Conservation (phyloP, 2,888 invertebrate genomes). For the Eristalis tenax region DNA sequence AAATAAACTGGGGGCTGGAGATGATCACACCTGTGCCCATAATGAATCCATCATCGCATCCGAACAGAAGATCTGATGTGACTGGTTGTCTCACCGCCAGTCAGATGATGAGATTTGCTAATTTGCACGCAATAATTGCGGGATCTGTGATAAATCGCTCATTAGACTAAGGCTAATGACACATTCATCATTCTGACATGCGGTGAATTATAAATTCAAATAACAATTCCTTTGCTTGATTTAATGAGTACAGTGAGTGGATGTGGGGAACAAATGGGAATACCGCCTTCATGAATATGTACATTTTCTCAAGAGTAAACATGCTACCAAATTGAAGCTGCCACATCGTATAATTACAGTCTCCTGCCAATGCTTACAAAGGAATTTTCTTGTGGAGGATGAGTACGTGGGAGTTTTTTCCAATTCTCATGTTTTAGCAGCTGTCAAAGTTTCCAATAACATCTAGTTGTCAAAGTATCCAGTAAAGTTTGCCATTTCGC, state of each 20-base stretch:
- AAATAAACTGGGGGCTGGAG: neutral
- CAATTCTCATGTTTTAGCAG: too few relatives aligned
- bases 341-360: too few relatives aligned
- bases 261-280: neutral
- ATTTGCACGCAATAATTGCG: neutral
- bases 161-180: neutral
- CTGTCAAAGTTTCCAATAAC: too few relatives aligned
- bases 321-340: too few relatives aligned
- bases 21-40: neutral
- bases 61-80: neutral
- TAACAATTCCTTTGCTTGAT: neutral
- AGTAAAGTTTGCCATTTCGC: too few relatives aligned
- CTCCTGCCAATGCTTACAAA: too few relatives aligned
- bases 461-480: too few relatives aligned
- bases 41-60: neutral
- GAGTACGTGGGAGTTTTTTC: too few relatives aligned
- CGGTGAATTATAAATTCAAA: neutral
- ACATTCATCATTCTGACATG: neutral
- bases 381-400: too few relatives aligned
- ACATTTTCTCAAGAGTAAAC: too few relatives aligned
- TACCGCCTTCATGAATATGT: too few relatives aligned
- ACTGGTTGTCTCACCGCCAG: neutral
- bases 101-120: neutral
- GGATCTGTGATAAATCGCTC: neutral
- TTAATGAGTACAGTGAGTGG: neutral